Evolutionary conservation across 2,113 vertebrate genomes (phyloP).

Genomic region (Anarrhichthys ocellatus): DNA sequence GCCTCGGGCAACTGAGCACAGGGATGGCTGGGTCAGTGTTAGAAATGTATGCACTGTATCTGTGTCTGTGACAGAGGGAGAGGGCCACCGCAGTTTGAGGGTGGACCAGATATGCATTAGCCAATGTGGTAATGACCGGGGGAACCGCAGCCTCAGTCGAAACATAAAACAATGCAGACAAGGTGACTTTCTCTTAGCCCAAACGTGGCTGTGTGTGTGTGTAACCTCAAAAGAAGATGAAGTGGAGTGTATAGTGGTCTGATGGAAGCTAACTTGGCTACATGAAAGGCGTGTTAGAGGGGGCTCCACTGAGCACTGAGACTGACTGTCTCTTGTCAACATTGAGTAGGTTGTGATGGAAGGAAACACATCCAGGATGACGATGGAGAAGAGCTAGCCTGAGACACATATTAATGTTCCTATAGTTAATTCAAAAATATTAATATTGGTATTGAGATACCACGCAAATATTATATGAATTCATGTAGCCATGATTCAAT

Average conservation of each 20-base stretch:
- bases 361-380: constrained; percentile 27
- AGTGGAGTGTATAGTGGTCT: constrained; percentile 15
- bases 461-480: not conserved
- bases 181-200: constrained; percentile 73
- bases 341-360: constrained; percentile 30
- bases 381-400: not conserved
- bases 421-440: not conserved
- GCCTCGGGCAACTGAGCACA: not conserved
- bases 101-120: constrained; percentile 49
- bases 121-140: constrained; percentile 49
- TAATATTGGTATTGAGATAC: not conserved
- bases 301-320: constrained; percentile 20
- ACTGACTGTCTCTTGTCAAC: constrained; percentile 31
- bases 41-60: not conserved
- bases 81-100: constrained; percentile 4
- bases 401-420: not conserved
- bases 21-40: not conserved
- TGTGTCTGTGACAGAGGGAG: constrained; percentile 5
- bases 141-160: constrained; percentile 45
- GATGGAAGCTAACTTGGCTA: constrained; percentile 6
- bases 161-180: constrained; percentile 70
- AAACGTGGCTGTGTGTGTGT: not conserved
- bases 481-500: not conserved
- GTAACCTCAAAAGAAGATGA: constrained; percentile 1
- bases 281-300: constrained; percentile 33